A percentile compares a stretch with the other conserved stretches of the same genome.
Conservation (phyloP, 2,888 invertebrate genomes). For the Megastigmus dorsalis region DNA sequence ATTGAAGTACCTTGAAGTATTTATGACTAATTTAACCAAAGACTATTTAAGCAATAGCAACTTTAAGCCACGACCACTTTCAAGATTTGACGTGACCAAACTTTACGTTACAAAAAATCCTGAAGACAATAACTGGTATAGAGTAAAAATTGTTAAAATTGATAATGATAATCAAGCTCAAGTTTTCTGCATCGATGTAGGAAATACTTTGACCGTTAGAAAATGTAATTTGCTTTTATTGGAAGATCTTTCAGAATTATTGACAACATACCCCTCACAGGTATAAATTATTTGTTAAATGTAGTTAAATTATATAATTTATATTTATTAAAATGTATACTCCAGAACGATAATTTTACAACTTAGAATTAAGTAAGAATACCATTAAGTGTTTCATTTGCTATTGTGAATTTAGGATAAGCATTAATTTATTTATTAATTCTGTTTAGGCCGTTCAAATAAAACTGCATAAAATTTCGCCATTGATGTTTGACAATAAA, state of each 20-base stretch:
- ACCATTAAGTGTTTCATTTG: no score
- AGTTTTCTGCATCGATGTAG: slow-evolving; percentile 58
- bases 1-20: background rate
- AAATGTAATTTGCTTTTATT: slow-evolving; percentile 73
- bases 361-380: no score
- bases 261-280: slow-evolving; percentile 74
- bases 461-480: slow-evolving; percentile 78
- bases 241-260: slow-evolving; percentile 71
- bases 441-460: slow-evolving; percentile 77
- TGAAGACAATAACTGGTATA: slow-evolving; percentile 33
- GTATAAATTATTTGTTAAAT: slow-evolving; percentile 75
- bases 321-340: no score
- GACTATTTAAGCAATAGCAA: slow-evolving; percentile 17
- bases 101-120: slow-evolving; percentile 25
- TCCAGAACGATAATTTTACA: no score
- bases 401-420: background rate
- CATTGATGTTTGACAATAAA: slow-evolving; percentile 72
- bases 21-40: slow-evolving; percentile 18
- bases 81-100: slow-evolving; percentile 17
- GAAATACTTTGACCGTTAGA: slow-evolving; percentile 65
- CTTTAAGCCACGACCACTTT: slow-evolving; percentile 12
- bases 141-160: slow-evolving; percentile 34
- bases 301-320: slow-evolving; percentile 60
- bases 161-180: slow-evolving; percentile 3
- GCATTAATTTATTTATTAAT: slow-evolving; percentile 32